Conservation (phyloP, 2,888 invertebrate genomes). For the Chloroclysta siterata region DNA sequence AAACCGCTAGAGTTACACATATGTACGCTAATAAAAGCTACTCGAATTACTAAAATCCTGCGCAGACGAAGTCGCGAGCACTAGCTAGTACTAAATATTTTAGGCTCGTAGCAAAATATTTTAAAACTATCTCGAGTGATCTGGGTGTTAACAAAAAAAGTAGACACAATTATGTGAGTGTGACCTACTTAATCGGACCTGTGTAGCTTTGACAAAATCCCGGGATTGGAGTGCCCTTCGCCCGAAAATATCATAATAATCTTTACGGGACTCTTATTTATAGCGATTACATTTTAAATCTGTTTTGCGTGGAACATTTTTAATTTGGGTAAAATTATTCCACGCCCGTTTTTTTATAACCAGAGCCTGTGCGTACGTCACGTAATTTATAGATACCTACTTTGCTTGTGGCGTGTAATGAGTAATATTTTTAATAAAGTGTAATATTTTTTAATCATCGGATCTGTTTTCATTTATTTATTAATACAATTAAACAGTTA, state of each 20-base stretch:
- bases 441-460: too few species aligned
- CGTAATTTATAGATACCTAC: constrained; percentile 35
- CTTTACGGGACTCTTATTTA: constrained; percentile 34
- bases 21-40: too few species aligned
- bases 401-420: constrained; percentile 10
- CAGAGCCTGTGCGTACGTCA: constrained; percentile 33
- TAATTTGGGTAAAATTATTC: constrained; percentile 34
- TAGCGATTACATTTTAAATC: constrained; percentile 18
- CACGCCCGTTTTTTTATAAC: constrained; percentile 29
- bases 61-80: too few species aligned
- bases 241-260: constrained; percentile 33
- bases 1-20: too few species aligned
- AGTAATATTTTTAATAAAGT: too few species aligned
- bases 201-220: not conserved
- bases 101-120: too few species aligned
- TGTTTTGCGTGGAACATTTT: constrained; percentile 35
- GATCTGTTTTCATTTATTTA: too few species aligned
- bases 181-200: not conserved
- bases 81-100: too few species aligned
- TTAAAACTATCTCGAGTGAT: too few species aligned
- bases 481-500: too few species aligned
- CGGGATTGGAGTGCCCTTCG: constrained; percentile 18
- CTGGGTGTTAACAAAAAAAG: not conserved
- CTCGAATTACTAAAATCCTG: too few species aligned
- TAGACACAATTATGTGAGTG: not conserved